Conservation (phyloP, 2,113 vertebrate species). For the Siniperca chuatsi region DNA sequence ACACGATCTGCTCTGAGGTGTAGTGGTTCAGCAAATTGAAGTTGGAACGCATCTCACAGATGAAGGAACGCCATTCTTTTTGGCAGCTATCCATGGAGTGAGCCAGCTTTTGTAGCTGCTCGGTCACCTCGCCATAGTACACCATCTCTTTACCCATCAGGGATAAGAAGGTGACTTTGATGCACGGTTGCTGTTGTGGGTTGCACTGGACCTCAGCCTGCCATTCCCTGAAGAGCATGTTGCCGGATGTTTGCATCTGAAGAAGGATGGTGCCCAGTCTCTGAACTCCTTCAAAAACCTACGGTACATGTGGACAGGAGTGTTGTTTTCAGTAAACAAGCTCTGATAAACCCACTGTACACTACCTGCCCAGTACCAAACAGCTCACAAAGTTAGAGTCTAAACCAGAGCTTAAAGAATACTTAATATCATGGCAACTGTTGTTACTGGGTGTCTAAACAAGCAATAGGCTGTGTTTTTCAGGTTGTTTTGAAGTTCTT, state of each 20-base stretch:
- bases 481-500: too few relatives aligned
- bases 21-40: slow-evolving; percentile 82
- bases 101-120: slow-evolving; percentile 73
- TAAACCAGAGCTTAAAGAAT: too few relatives aligned
- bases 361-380: neutral
- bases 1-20: slow-evolving; percentile 84
- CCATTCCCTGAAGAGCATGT: slow-evolving; percentile 84
- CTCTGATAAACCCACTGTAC: neutral
- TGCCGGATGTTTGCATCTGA: slow-evolving; percentile 82
- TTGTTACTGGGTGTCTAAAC: too few relatives aligned
- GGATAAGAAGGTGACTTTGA: slow-evolving; percentile 70
- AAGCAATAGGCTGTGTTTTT: too few relatives aligned
- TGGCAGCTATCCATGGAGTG: slow-evolving; percentile 82
- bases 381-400: neutral
- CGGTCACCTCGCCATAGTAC: slow-evolving; percentile 65
- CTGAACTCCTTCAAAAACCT: slow-evolving; percentile 85
- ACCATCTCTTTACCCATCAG: slow-evolving; percentile 47
- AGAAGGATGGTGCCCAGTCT: slow-evolving; percentile 77
- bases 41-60: slow-evolving; percentile 74
- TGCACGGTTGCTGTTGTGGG: slow-evolving; percentile 56
- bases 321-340: slow-evolving; percentile 1
- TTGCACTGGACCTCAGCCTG: slow-evolving; percentile 75
- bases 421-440: too few relatives aligned
- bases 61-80: slow-evolving; percentile 77
- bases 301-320: neutral